Percentiles rank a stretch among this genome's conserved stretches.
Evolutionary conservation across 2,797 vertebrate species (phyloP).

Genomic region (Amniataba percoides): DNA sequence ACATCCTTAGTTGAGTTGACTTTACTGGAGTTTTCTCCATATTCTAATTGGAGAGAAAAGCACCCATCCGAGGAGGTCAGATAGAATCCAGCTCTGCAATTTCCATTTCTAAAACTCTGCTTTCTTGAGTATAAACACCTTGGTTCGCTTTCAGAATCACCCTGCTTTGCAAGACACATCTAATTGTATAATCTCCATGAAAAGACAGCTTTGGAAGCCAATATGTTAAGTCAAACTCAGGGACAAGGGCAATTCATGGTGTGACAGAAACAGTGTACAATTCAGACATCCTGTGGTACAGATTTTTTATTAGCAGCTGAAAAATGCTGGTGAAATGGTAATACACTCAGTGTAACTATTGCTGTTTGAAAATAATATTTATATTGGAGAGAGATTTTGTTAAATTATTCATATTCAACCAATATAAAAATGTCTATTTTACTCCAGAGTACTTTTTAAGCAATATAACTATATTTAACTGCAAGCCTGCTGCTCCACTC

Average conservation of each 20-base stretch:
- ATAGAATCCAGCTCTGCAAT: not conserved
- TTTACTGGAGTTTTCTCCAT: not conserved
- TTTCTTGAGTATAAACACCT: slow-evolving; percentile 1
- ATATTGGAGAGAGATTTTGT: not conserved
- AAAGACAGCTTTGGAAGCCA: not conserved
- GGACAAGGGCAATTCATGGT: not conserved
- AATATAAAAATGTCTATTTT: not conserved
- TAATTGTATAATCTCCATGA: not conserved
- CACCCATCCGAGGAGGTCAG: too few relatives aligned
- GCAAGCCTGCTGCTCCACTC: slow-evolving; percentile 10
- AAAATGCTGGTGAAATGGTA: not conserved
- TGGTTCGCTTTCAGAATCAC: not conserved
- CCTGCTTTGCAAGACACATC: not conserved
- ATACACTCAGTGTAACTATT: not conserved
- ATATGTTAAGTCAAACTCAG: not conserved
- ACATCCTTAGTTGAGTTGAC: not conserved
- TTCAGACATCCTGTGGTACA: not conserved
- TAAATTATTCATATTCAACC: not conserved
- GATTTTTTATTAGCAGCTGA: not conserved
- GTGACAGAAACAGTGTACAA: not conserved
- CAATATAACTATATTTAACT: slow-evolving; percentile 13
- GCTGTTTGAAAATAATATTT: slow-evolving; percentile 4
- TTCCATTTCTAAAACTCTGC: slow-evolving; percentile 2
- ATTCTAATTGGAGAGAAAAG: too few relatives aligned
- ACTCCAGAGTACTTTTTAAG: not conserved